phyloP scores from a whole-genome alignment of 2,797 vertebrate genomes.

The Poecilia picta region DNA sequence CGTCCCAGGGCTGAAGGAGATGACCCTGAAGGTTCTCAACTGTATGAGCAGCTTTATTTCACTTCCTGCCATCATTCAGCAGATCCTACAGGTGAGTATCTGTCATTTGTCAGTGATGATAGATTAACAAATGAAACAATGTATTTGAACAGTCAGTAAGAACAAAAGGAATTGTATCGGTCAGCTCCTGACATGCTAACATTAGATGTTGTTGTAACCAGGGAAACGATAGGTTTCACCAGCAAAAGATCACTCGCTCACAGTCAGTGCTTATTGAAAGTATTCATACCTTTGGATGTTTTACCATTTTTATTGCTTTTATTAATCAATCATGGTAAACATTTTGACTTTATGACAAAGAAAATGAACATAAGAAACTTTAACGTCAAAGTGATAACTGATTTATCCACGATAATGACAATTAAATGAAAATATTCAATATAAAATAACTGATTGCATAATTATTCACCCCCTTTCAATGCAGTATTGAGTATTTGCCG shows the following conservation, averaged over 20 bases:
- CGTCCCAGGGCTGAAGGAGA: slow-evolving; percentile 88
- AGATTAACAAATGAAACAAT: not conserved
- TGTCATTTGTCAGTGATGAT: not conserved
- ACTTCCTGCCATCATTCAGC: slow-evolving; percentile 92
- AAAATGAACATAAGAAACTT: not conserved
- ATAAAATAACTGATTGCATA: not conserved
- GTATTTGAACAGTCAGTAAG: not conserved
- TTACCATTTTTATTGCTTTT: not conserved
- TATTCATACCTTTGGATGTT: not conserved
- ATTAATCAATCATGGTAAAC: not conserved
- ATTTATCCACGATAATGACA: not conserved
- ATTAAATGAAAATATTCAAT: not conserved
- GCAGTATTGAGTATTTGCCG: too few species aligned
- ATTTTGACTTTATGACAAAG: not conserved
- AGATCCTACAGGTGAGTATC: slow-evolving; percentile 88
- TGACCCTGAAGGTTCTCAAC: slow-evolving; percentile 96
- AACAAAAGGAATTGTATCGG: not conserved
- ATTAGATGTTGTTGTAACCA: not conserved
- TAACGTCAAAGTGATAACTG: not conserved
- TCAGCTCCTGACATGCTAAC: not conserved
- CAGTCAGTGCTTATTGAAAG: not conserved
- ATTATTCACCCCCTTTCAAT: too few species aligned
- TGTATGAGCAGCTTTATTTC: slow-evolving; percentile 95
- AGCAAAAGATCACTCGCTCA: not conserved
- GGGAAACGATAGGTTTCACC: not conserved